Evolutionary conservation across 2,888 invertebrate genomes (phyloP).

Genomic region (Perizoma affinitatum): DNA sequence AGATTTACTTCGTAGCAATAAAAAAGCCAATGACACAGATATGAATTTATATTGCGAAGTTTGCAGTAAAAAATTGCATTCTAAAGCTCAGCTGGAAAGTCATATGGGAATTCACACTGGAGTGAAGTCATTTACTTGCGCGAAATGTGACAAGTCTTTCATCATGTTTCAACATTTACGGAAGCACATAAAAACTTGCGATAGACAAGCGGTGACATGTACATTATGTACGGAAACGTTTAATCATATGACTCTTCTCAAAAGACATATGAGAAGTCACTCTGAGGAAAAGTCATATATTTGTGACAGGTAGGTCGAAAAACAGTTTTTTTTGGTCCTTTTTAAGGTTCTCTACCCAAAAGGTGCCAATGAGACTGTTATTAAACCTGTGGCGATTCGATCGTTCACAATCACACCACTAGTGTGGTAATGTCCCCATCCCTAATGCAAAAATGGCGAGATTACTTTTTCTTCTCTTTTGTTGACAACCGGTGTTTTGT

Average conservation of each 20-base stretch:
- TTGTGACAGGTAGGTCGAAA: conserved; percentile 5
- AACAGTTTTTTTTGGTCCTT: too few relatives aligned
- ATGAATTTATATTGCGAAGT: background rate
- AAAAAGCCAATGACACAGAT: background rate
- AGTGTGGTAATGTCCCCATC: too few relatives aligned
- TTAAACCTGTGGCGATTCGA: too few relatives aligned
- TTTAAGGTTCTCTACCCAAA: too few relatives aligned
- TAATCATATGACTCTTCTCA: background rate
- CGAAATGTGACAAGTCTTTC: conserved; percentile 5
- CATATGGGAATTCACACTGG: conserved; percentile 2
- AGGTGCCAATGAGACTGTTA: too few relatives aligned
- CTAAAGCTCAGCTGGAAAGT: background rate
- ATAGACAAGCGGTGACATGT: background rate
- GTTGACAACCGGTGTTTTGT: too few relatives aligned
- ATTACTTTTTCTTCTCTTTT: too few relatives aligned
- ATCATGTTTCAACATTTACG: background rate
- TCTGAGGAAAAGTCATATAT: conserved; percentile 15
- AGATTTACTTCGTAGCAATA: too few relatives aligned
- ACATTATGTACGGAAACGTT: background rate
- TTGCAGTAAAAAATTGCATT: conserved; percentile 3
- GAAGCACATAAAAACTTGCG: conserved; percentile 3
- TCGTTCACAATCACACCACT: too few relatives aligned
- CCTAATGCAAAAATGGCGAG: too few relatives aligned
- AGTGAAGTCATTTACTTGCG: background rate
- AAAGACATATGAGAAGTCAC: conserved; percentile 6